Base-by-base conservation (phyloP, 2,888 invertebrate genomes). In the Eutolmus rufibarbis region DNA sequence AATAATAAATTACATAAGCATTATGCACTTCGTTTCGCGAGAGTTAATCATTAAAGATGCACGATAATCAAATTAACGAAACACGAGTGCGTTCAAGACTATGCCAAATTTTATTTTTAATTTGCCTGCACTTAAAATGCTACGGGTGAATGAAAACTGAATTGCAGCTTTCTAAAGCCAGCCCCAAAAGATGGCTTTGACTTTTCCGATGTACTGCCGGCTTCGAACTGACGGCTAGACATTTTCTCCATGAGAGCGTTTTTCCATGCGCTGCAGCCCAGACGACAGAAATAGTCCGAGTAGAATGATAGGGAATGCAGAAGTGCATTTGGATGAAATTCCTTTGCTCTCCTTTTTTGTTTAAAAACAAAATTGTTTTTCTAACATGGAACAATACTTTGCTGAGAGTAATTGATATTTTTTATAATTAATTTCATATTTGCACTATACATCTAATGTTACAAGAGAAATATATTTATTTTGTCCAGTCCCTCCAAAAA, bases 221-320 rank as follows among this genome's bases (percentile, higher is more conserved):
- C 74, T 34, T 66, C 51, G 8, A 4, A 84, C 84, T 84, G 84
- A 23, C 51, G 37, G 66, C 84, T 16, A 84, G 66, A 66, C 84
- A 74, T 40, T 82, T 66, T 84, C 84, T 84, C 84, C 84, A 74
- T 37, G 40, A n/a, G 40, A 23, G 40, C 31, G 40, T 43, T 66
- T 37, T 40, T 40, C 37, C 84, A 84, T 84, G 84, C 84, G 84
- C 84, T 66, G 14, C 57, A 84, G 19, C 66, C 74, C 84, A 84
- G 84, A 40, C 84, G 84, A 66, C 84, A 66, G 40, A 84, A 84
- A 84, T 84, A 84, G 66, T 66, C 40, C 23, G 51, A 51, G 28
- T 66, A 66, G n/a, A 66, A 84, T 66, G 40, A 84, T 34, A 84
- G 84, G 74, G 84, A 84, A 57, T 84, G 57, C 84, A 66, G 84